These are phyloP conservation scores for Microcebus lehilahytsara DNA, from an alignment of 2,113 vertebrate genomes.

Conservation along the genomic window DNA sequence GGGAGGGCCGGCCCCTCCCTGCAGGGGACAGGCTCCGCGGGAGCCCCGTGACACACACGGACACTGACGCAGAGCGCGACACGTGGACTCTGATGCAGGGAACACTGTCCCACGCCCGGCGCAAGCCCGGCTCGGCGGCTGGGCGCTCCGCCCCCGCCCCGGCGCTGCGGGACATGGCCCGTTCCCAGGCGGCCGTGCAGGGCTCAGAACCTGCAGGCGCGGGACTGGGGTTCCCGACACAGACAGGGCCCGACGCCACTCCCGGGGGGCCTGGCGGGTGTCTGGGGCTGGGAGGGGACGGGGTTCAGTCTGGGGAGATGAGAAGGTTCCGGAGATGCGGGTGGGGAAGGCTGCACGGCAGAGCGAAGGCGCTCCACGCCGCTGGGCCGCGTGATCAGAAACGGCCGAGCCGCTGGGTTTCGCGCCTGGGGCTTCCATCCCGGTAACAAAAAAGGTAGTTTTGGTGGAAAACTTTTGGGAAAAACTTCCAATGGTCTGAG, in stretches of 20 bases:
- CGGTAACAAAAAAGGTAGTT: background rate
- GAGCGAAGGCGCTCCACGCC: too few species aligned
- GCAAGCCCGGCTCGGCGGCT: too few species aligned
- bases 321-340: background rate
- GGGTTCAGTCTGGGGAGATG: background rate
- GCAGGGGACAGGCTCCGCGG: too few species aligned
- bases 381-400: background rate
- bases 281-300: fast-evolving
- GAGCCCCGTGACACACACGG: background rate
- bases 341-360: background rate
- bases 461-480: fast-evolving
- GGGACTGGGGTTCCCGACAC: background rate
- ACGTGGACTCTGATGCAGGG: too few species aligned
- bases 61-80: too few species aligned
- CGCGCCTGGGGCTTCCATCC: too few species aligned
- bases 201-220: background rate
- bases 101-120: too few species aligned
- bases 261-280: fast-evolving
- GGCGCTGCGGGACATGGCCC: background rate
- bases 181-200: background rate
- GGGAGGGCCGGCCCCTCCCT: too few species aligned
- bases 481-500: background rate
- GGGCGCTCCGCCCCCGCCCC: too few species aligned
- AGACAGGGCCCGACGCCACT: fast-evolving
- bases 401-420: fast-evolving